Percentiles rank a stretch among this genome's conserved stretches.
Conservation (phyloP, 2,888 invertebrate species). For the Terebella lapidaria region DNA sequence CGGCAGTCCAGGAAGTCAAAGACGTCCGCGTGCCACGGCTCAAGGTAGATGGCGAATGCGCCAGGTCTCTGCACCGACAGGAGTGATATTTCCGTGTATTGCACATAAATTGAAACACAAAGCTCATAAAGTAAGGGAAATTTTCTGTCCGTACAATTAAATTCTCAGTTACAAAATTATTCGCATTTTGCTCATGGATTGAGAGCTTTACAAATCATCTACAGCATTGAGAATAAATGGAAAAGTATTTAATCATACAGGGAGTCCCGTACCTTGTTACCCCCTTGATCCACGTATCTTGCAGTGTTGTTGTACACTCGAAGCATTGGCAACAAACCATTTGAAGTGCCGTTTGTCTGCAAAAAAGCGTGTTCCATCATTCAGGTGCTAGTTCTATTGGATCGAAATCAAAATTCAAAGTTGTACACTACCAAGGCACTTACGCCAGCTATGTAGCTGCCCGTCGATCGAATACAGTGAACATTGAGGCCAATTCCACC, state of each 20-base stretch:
- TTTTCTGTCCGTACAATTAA: too few species aligned
- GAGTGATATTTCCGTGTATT: too few species aligned
- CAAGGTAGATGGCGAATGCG: constrained; percentile 94
- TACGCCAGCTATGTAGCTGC: constrained; percentile 80
- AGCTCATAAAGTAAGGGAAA: too few species aligned
- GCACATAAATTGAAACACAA: too few species aligned
- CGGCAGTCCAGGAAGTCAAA: constrained; percentile 91
- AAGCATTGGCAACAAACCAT: constrained; percentile 90
- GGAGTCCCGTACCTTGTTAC: constrained; percentile 70
- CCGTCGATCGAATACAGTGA: constrained; percentile 89
- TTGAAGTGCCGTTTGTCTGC: constrained; percentile 82
- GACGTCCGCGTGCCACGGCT: constrained; percentile 98
- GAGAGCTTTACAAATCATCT: too few species aligned
- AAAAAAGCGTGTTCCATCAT: too few species aligned
- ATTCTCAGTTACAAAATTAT: background rate
- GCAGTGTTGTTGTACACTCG: constrained; percentile 92
- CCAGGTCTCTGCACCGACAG: constrained; percentile 68
- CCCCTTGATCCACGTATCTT: constrained; percentile 93
- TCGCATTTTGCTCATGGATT: too few species aligned
- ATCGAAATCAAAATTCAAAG: too few species aligned
- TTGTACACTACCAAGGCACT: constrained; percentile 25
- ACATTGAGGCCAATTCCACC: constrained; percentile 96
- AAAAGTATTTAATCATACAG: too few species aligned
- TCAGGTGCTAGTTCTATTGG: too few species aligned
- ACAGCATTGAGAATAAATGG: too few species aligned